Percentiles rank a stretch among this genome's conserved stretches.
Conservation (phyloP, 2,797 vertebrate species). For the Lepilemur septentrionalis region DNA sequence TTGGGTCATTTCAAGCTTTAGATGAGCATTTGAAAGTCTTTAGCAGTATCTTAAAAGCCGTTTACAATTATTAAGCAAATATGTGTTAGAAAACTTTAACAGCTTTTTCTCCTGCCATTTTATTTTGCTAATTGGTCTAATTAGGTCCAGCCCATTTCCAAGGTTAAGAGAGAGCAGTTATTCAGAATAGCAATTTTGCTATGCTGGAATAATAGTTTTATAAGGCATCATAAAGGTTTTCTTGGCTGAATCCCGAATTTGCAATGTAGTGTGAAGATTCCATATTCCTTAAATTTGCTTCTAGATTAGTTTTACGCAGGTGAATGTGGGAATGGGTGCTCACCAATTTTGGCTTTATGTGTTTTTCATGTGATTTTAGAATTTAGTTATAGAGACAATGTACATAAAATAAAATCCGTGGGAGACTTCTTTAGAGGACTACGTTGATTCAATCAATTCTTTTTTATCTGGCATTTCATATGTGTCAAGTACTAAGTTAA, state of each 20-base stretch:
- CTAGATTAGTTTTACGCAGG: not conserved
- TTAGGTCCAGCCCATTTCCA: constrained; percentile 19
- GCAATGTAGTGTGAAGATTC: not conserved
- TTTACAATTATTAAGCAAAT: constrained; percentile 28
- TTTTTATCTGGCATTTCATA: not conserved
- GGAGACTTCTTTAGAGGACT: not conserved
- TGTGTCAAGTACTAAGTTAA: not conserved
- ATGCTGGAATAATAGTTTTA: constrained; percentile 1
- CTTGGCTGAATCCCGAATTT: constrained; percentile 9
- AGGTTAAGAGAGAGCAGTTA: constrained; percentile 15
- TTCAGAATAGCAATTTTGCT: not conserved
- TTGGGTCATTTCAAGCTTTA: constrained; percentile 22
- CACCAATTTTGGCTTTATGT: not conserved
- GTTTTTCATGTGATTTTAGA: not conserved
- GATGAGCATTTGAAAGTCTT: constrained; percentile 25
- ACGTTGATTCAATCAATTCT: not conserved
- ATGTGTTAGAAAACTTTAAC: constrained; percentile 7
- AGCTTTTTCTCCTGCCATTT: constrained; percentile 19
- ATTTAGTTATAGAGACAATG: not conserved
- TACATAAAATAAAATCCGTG: not conserved
- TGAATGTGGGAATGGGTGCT: not conserved
- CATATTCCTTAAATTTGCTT: not conserved
- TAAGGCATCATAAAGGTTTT: not conserved
- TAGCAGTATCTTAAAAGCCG: not conserved
- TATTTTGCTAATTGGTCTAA: constrained; percentile 25